These are phyloP conservation scores for Halictus quadricinctus DNA, from an alignment of 2,888 invertebrate species.

Conservation along the genomic window DNA sequence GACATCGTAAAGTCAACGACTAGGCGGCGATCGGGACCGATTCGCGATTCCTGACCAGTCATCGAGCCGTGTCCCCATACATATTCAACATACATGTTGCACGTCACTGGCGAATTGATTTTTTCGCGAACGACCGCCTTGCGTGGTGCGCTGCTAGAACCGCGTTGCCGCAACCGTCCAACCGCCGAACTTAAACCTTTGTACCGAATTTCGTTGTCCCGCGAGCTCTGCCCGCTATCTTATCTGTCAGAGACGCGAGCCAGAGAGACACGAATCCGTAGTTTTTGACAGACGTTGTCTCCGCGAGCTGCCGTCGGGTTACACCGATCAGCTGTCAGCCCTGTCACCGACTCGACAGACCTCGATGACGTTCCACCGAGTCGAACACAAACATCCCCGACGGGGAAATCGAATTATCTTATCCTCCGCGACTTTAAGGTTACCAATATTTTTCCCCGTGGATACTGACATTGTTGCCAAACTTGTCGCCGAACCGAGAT, in stretches of 20 bases:
- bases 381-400: background rate
- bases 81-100: conserved; percentile 60
- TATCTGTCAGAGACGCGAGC: conserved; percentile 29
- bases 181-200: conserved; percentile 49
- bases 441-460: conserved; percentile 1
- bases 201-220: conserved; percentile 33
- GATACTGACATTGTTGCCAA: conserved; percentile 20
- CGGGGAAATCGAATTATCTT: background rate
- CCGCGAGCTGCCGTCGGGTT: conserved; percentile 27
- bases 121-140: conserved; percentile 70
- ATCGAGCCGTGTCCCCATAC: conserved; percentile 21
- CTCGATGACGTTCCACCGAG: conserved; percentile 22
- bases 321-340: conserved; percentile 60
- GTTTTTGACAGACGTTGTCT: conserved; percentile 54
- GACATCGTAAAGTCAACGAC: conserved; percentile 28
- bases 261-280: conserved; percentile 24
- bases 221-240: conserved; percentile 41
- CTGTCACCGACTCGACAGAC: conserved; percentile 40
- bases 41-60: conserved; percentile 33
- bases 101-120: conserved; percentile 72
- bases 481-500: conserved; percentile 5
- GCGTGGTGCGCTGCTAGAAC: conserved; percentile 58
- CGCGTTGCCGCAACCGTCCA: conserved; percentile 46
- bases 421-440: background rate
- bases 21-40: background rate